Evolutionary conservation across 64 coral and sea anemone genomes (phyloP), one percentile per base, ranked within the genome.

Genomic region (Porites australiensis): DNA sequence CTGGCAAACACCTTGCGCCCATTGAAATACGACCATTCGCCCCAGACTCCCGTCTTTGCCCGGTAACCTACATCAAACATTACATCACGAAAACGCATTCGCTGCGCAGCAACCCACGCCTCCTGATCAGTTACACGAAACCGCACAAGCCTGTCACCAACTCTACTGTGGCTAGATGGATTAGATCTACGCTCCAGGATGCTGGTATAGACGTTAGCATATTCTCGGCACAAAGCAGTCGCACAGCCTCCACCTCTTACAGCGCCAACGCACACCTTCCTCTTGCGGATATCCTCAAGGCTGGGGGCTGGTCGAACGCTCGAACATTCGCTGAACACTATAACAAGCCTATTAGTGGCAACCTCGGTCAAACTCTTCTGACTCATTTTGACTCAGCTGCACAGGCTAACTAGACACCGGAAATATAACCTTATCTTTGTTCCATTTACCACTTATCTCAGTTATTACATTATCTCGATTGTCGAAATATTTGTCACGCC

Each of bases 141-240:
- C 88, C 88, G 43, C 54, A 72, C 74, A 89, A 89, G 15, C 37
- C 88, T 55, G 88, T 89, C 74, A 89, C 88, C 9, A 48, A 48
- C 15, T 55, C 72, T 18, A 89, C 88, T 14, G 45, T 89, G 53
- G 62, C 50, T 44, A 51, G 83, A 87, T 87, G 83, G 83, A 72
- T 87, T 45, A 88, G 69, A 71, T 65, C 83, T 54, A 77, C 57
- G 27, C 27, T 37, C 27, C 27, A 37, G 27, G 1, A 37, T 37
- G 27, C 27, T 37, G 27, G 27, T 37, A 37, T 37, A 37, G 27
- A 37, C 27, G 27, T 37, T 37, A 37, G 27, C 27, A 37, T 37
- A 37, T 37, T 37, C 27, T 37, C 27, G 27, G 27, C 27, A 37
- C 27, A 37, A 0, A 37, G 27, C 27, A 37, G 27, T 37, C 27